phyloP scores from a whole-genome alignment of 2,888 invertebrate species.

The Incurvaria masculella region DNA sequence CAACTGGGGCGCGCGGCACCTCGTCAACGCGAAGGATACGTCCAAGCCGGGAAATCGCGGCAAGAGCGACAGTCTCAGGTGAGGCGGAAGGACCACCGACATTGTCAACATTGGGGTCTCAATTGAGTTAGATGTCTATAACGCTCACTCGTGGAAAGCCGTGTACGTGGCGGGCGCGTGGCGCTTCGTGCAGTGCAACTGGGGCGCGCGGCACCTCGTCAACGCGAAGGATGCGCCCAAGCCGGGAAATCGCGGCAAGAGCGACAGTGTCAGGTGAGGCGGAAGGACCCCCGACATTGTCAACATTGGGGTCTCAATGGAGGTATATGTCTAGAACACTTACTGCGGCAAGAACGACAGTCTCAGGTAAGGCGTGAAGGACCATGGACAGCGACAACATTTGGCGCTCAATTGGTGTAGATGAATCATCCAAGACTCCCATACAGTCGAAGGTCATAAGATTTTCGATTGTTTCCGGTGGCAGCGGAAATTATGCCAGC shows the following conservation, averaged over 20 bases:
- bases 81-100: constrained; percentile 17
- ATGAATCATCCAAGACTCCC: too few relatives aligned
- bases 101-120: too few relatives aligned
- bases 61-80: constrained; percentile 87
- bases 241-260: constrained; percentile 83
- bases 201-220: constrained; percentile 96
- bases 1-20: constrained; percentile 98
- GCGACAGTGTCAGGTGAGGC: constrained; percentile 77
- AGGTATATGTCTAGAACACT: too few relatives aligned
- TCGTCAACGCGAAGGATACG: constrained; percentile 92
- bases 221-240: constrained; percentile 92
- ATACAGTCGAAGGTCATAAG: too few relatives aligned
- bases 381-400: too few relatives aligned
- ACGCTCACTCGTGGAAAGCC: constrained; percentile 99
- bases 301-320: too few relatives aligned
- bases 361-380: constrained; percentile 59
- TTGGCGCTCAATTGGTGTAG: too few relatives aligned
- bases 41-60: constrained; percentile 85
- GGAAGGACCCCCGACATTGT: too few relatives aligned
- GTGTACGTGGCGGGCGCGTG: constrained; percentile 98
- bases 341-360: constrained; percentile 91
- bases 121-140: too few relatives aligned
- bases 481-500: too few relatives aligned
- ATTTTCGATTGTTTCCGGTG: too few relatives aligned
- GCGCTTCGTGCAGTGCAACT: constrained; percentile 99